Evolutionary conservation across 2,113 vertebrate species (phyloP), one percentile per base, ranked within the genome.

Genomic region (Gallinago media): DNA sequence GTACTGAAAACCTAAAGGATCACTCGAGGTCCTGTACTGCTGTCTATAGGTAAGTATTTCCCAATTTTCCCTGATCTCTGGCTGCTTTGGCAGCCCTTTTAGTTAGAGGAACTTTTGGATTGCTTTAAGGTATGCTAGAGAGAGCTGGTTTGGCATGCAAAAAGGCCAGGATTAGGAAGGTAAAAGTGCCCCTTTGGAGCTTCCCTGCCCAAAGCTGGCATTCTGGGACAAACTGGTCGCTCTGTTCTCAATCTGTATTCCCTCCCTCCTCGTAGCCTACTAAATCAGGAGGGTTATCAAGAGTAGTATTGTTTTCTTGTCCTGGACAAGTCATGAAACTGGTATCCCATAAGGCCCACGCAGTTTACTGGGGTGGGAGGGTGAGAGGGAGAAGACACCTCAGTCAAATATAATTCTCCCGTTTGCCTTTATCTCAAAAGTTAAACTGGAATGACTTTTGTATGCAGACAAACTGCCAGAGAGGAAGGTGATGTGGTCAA

Each of bases 341-440:
- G 6, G 22, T 26, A 21, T 29, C 8, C 26, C 14, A 14, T 36
- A 38, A 55, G 42, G 62, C 27, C 85, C 12, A 22, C 0, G 2
- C 5, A 19, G 6, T 71, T 78, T 67, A 34, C 25, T 31, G 31
- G 42, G 23, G 14, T n/a, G 25, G 12, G 12, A 4, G 3, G 3
- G 4, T 3, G 6, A 49, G 26, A 2, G 5, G 3, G 1, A n/a
- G 3, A 29, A 23, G 6, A 21, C 3, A 21, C 20, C 5, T 38
- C 22, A 3, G 38, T 72, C 56, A 67, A 77, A 70, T 52, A 19
- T 2, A 32, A 11, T 56, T 61, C 3, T 81, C 9, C 42, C 5
- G 16, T 61, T 58, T 27, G 23, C 1, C 15, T 46, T 82, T 73
- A 54, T 34, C 18, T 46, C 31, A 34, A 14, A 61, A 61, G 22